These are phyloP conservation scores for Penaeus vannamei DNA, from an alignment of 1,140 invertebrate genomes.

Conservation along the genomic window DNA sequence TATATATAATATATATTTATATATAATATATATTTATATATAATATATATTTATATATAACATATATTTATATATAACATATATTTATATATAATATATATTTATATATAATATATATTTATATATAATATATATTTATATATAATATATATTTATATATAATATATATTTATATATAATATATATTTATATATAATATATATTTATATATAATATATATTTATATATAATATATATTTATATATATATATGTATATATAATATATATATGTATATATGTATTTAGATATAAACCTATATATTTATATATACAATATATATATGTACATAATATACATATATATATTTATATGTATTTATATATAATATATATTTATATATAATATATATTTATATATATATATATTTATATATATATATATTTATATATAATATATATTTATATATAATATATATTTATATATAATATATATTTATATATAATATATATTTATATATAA, in stretches of 20 bases:
- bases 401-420: not conserved
- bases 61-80: not conserved
- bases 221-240: not conserved
- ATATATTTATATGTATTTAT: not conserved
- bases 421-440: not conserved
- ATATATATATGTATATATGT: not conserved
- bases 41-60: not conserved
- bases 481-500: not conserved
- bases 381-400: not conserved
- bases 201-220: constrained; percentile 12
- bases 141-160: not conserved
- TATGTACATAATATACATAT: constrained; percentile 5
- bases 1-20: not conserved
- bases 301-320: not conserved
- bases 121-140: not conserved
- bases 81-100: constrained; percentile 7
- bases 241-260: not conserved
- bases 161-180: not conserved
- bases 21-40: not conserved
- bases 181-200: not conserved
- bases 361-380: not conserved
- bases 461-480: constrained; percentile 3
- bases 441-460: no score
- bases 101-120: not conserved
- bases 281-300: no score